phyloP scores from a whole-genome alignment of 2,888 invertebrate genomes.

The Beris chalybata region DNA sequence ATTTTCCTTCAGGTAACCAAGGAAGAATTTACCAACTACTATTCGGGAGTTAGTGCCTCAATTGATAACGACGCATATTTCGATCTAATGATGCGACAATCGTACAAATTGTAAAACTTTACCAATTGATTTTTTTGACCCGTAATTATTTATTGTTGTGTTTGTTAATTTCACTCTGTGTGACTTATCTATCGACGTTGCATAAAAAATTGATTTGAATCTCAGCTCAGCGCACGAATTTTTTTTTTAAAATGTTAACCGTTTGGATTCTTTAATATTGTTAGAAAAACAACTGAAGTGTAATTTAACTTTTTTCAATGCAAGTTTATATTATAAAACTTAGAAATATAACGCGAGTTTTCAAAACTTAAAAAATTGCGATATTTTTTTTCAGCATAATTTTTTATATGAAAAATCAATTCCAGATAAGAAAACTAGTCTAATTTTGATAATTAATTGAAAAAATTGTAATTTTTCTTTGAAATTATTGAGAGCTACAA shows the following conservation, averaged over 20 bases:
- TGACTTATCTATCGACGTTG: no score
- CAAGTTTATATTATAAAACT: no score
- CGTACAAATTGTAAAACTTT: constrained; percentile 75
- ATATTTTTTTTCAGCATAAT: no score
- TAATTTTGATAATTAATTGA: no score
- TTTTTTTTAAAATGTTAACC: constrained; percentile 6
- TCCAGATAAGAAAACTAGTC: no score
- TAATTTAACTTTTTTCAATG: background rate
- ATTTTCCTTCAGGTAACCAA: constrained; percentile 73
- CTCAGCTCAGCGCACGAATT: constrained; percentile 8
- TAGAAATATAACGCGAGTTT: no score
- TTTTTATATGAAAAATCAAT: no score
- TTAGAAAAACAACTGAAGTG: background rate
- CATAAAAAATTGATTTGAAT: background rate
- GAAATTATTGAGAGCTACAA: no score
- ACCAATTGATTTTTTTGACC: background rate
- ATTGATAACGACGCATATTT: constrained; percentile 94
- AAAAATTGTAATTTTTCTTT: no score
- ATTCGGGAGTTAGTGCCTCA: constrained; percentile 90
- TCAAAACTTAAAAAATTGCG: no score
- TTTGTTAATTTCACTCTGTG: background rate
- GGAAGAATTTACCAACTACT: constrained; percentile 93
- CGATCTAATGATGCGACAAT: constrained; percentile 91
- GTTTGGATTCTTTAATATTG: background rate
- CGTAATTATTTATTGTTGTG: background rate